Base-by-base conservation (phyloP, 2,888 invertebrate genomes). In the Yponomeuta malinellus region DNA sequence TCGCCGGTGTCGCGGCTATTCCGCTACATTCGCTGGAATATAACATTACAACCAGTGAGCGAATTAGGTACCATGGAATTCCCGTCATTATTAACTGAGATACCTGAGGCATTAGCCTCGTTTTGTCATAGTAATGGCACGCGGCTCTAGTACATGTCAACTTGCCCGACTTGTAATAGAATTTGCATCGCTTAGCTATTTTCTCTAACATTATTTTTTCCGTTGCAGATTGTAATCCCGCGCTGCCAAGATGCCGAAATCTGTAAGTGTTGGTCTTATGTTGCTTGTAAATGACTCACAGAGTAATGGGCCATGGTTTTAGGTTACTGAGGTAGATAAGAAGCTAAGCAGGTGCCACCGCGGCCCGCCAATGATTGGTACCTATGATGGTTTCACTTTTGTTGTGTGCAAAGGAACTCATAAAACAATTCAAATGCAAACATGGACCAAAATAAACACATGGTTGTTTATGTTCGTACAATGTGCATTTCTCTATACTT, bases 181-280 rank as follows among this genome's bases (percentile, higher is more conserved):
- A 79, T 80, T 81, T 77, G 77, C 77, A 76, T 80, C 76, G 76
- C 76, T 77, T 75, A 79, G 77, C 69, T 59, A 29, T 79, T 80
- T 81, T 80, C 52, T 59, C 74, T 83, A 77, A 83, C 74, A 81
- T 79, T 75, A 77, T 76, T 73, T 84, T 83, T 82, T 85, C 81
- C 76, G 79, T 92, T 91, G 73, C 91, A 93, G 93, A 92, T 92
- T 85, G 88, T 86, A 83, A 89, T 87, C 87, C 88, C 79, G 84
- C 87, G 82, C 85, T 87, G 85, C 85, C 92, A 94, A 93, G 87
- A 93, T 94, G 93, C 94, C 93, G 87, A 94, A 94, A 94, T 94
- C 94, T 87, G 94, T 94, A 83, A 93, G 94, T 94, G 52, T 59
- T 76, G 69, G 2, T 15, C 37, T 12, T 9, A 15, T 48, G 15